phyloP scores from a whole-genome alignment of 2,113 vertebrate species.

The Chloropsis hardwickii region DNA sequence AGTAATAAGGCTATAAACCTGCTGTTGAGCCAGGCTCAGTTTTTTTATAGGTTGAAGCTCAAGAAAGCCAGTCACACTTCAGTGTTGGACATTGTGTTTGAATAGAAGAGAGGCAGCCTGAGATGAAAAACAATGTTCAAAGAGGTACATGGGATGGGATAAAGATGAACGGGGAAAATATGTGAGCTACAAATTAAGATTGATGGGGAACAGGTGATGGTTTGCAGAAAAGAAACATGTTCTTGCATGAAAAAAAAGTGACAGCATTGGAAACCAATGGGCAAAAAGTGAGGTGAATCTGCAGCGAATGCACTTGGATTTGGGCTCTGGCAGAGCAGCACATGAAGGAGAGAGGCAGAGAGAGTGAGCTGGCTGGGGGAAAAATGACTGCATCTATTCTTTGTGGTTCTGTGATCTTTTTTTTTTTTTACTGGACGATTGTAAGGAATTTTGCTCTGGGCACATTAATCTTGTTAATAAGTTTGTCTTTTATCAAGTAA shows the following conservation, averaged over 20 bases:
- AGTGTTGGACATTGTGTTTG: neutral
- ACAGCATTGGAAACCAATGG: neutral
- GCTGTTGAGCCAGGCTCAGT: neutral
- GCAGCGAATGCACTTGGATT: neutral
- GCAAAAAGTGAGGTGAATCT: neutral
- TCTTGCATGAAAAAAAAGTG: neutral
- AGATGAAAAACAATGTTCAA: neutral
- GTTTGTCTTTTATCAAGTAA: neutral
- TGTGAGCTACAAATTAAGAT: neutral
- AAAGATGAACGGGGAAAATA: neutral
- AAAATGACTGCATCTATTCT: neutral
- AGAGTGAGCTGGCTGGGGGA: neutral
- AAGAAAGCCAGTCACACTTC: neutral
- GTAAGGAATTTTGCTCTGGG: neutral
- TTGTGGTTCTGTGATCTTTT: neutral
- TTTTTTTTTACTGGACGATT: neutral
- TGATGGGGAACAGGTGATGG: neutral
- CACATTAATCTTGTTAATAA: neutral
- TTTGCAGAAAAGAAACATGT: neutral
- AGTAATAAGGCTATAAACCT: neutral
- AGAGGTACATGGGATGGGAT: neutral
- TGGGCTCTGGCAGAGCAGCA: neutral
- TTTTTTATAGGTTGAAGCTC: neutral
- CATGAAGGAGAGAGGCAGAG: neutral
- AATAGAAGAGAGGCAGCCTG: neutral